phyloP scores from a whole-genome alignment of 2,888 invertebrate genomes.

The Trissolcus japonicus region DNA sequence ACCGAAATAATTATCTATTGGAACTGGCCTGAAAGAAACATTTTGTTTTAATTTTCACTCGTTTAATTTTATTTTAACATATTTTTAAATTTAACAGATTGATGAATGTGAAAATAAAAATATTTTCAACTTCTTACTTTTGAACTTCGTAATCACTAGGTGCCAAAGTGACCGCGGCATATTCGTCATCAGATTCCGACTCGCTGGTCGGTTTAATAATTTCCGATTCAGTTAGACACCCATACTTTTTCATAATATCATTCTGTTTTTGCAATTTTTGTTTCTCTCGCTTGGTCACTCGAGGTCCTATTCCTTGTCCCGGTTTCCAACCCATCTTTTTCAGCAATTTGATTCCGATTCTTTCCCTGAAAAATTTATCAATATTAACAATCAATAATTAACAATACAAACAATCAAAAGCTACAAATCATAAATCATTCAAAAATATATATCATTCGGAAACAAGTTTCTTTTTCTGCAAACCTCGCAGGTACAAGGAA shows the following conservation, averaged over 20 bases:
- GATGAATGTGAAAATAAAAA: background rate
- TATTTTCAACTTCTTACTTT: slow-evolving; percentile 69
- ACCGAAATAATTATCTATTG: slow-evolving; percentile 90
- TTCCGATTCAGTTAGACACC: slow-evolving; percentile 76
- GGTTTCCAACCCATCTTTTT: slow-evolving; percentile 95
- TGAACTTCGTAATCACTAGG: slow-evolving; percentile 89
- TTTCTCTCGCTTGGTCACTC: slow-evolving; percentile 76
- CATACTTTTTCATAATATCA: slow-evolving; percentile 77
- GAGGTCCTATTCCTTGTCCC: slow-evolving; percentile 89
- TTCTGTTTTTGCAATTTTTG: slow-evolving; percentile 65
- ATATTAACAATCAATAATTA: slow-evolving; percentile 19
- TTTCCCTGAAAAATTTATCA: slow-evolving; percentile 80
- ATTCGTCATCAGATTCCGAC: slow-evolving; percentile 78
- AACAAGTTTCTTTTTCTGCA: slow-evolving; percentile 14
- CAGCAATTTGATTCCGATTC: slow-evolving; percentile 90
- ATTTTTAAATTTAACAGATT: too few relatives aligned
- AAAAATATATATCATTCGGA: background rate
- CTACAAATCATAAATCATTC: background rate
- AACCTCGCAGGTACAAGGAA: slow-evolving; percentile 79
- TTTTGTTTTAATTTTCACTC: background rate
- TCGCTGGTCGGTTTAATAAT: slow-evolving; percentile 58
- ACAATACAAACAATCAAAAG: background rate
- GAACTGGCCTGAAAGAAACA: slow-evolving; percentile 75
- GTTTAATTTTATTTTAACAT: background rate
- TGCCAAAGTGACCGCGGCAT: slow-evolving; percentile 82